Evolutionary conservation across 2,113 vertebrate genomes (phyloP).

Genomic region (Antennarius striatus): DNA sequence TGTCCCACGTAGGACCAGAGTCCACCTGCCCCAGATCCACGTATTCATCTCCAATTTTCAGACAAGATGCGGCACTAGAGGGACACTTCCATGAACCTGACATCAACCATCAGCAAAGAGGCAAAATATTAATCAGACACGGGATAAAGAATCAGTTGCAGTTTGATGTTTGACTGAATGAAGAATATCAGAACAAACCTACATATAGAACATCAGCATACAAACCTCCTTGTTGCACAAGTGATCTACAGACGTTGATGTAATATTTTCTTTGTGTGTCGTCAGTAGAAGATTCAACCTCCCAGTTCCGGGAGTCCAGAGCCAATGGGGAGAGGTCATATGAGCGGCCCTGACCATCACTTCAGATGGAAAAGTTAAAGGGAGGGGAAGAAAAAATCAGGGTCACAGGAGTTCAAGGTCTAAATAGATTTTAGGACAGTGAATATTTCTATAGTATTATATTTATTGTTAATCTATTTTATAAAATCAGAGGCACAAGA

Average conservation of each 20-base stretch:
- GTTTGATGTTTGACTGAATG: background rate
- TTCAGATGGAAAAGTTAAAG: constrained; percentile 54
- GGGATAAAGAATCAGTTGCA: no score
- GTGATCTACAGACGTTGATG: constrained; percentile 92
- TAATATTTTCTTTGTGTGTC: constrained; percentile 77
- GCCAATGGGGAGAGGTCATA: constrained; percentile 92
- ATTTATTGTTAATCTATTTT: no score
- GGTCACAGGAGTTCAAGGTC: background rate
- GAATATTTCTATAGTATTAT: background rate
- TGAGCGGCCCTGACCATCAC: constrained; percentile 84
- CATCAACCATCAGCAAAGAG: background rate
- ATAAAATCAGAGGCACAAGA: no score
- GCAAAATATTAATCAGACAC: no score
- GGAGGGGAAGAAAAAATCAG: background rate
- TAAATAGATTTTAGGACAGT: background rate
- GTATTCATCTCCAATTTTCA: constrained; percentile 78
- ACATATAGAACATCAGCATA: no score
- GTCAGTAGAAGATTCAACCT: constrained; percentile 70
- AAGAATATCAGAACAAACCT: background rate
- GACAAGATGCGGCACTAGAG: constrained; percentile 83
- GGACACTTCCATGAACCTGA: constrained; percentile 82
- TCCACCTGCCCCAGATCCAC: constrained; percentile 85
- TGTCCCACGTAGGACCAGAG: constrained; percentile 77
- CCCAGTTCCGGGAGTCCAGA: constrained; percentile 86
- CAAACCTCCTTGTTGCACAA: constrained; percentile 83